phyloP scores from a whole-genome alignment of 2,797 vertebrate species.

The Coregonus ussuriensis region DNA sequence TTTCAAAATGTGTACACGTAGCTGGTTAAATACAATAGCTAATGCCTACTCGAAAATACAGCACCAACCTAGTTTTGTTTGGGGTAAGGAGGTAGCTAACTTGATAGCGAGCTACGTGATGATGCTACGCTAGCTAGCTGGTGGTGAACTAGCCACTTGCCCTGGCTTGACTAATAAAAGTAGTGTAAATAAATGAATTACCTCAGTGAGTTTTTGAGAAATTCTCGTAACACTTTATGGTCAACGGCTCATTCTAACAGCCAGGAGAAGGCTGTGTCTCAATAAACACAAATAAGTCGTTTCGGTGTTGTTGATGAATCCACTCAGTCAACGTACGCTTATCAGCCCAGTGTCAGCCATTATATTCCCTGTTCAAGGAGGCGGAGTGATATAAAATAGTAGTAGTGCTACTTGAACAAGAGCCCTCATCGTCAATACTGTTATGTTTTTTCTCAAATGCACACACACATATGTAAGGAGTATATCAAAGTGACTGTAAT shows the following conservation, averaged over 20 bases:
- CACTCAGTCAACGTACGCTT: not conserved
- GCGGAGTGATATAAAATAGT: conserved; percentile 1
- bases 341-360: not conserved
- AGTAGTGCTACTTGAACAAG: not conserved
- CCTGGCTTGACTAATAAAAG: not conserved
- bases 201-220: conserved; percentile 8
- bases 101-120: not conserved
- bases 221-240: not conserved
- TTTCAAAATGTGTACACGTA: not conserved
- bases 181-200: not conserved
- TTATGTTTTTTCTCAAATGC: not conserved
- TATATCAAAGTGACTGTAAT: not conserved
- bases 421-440: not conserved
- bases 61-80: not conserved
- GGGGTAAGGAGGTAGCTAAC: not conserved
- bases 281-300: not conserved
- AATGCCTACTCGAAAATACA: not conserved
- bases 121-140: conserved; percentile 1
- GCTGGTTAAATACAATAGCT: not conserved
- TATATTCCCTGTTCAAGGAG: too few relatives aligned
- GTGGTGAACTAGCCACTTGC: not conserved
- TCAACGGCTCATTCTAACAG: not conserved
- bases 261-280: not conserved
- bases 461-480: not conserved
- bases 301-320: not conserved